Percentiles rank a stretch among this genome's conserved stretches.
phyloP scores from a whole-genome alignment of 1,140 invertebrate species.

The Cardiocondyla obscurior region DNA sequence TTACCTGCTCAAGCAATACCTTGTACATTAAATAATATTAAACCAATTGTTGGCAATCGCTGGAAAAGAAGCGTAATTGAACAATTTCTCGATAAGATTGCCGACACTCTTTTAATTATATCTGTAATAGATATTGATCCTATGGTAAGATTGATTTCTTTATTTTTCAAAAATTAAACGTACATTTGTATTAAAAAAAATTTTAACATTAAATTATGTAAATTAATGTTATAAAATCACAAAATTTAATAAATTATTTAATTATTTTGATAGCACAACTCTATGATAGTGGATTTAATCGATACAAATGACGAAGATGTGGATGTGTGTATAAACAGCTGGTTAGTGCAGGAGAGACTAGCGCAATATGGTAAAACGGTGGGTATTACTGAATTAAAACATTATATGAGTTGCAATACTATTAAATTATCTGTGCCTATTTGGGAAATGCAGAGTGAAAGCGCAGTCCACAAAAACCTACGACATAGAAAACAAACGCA shows the following conservation, averaged over 20 bases:
- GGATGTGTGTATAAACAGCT: conserved; percentile 74
- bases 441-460: not conserved
- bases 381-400: conserved; percentile 68
- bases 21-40: conserved; percentile 76
- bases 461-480: not conserved
- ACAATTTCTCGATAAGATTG: conserved; percentile 61
- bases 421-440: not conserved
- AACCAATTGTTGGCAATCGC: conserved; percentile 60
- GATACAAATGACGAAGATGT: conserved; percentile 71
- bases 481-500: not conserved
- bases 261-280: conserved; percentile 74
- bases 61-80: conserved; percentile 67
- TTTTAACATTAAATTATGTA: not conserved
- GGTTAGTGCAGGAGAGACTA: conserved; percentile 72
- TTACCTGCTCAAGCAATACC: conserved; percentile 79
- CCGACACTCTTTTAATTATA: conserved; percentile 61
- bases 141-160: conserved; percentile 60
- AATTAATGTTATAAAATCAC: conserved; percentile 20
- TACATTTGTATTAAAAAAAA: no score
- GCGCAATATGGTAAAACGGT: conserved; percentile 75
- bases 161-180: not conserved
- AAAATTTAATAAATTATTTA: conserved; percentile 21
- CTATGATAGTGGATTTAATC: conserved; percentile 72
- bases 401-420: conserved; percentile 41
- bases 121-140: conserved; percentile 57